Evolutionary conservation across 2,113 vertebrate species (phyloP).

Genomic region (Grantiella picta): DNA sequence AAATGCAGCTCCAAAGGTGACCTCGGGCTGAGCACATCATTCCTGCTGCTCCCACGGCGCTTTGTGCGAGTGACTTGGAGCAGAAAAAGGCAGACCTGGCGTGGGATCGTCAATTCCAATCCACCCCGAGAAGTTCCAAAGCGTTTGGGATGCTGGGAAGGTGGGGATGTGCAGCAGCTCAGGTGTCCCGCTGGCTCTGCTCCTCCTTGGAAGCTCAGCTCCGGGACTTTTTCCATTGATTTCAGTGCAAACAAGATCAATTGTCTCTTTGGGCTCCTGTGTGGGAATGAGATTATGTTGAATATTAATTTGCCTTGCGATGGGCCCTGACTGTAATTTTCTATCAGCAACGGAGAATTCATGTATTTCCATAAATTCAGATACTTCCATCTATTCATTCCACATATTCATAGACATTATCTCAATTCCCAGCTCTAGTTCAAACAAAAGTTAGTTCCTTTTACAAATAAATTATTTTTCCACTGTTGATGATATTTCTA

Average conservation of each 20-base stretch:
- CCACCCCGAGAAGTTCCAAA: background rate
- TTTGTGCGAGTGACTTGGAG: background rate
- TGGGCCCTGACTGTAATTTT: slow-evolving; percentile 56
- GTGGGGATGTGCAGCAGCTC: background rate
- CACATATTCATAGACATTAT: slow-evolving; percentile 61
- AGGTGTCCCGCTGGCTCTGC: background rate
- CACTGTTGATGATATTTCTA: slow-evolving; percentile 54
- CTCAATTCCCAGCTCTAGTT: slow-evolving; percentile 63
- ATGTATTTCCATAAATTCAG: slow-evolving; percentile 62
- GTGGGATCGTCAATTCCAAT: background rate
- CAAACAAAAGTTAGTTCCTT: slow-evolving; percentile 60
- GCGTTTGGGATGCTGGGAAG: background rate
- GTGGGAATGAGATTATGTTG: slow-evolving; percentile 46
- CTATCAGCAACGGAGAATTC: slow-evolving; percentile 55
- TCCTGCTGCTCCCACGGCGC: background rate
- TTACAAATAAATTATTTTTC: slow-evolving; percentile 65
- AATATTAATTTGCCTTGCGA: slow-evolving; percentile 50
- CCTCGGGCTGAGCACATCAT: background rate
- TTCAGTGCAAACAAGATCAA: slow-evolving; percentile 36
- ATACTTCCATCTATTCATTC: slow-evolving; percentile 64
- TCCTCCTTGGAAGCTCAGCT: background rate
- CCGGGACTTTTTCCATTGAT: background rate
- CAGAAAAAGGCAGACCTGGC: background rate
- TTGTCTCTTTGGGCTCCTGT: slow-evolving; percentile 30
- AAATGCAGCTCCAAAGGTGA: background rate